These are phyloP conservation scores for Patella ulyssiponensis DNA, from an alignment of 2,888 invertebrate genomes.

Conservation along the genomic window DNA sequence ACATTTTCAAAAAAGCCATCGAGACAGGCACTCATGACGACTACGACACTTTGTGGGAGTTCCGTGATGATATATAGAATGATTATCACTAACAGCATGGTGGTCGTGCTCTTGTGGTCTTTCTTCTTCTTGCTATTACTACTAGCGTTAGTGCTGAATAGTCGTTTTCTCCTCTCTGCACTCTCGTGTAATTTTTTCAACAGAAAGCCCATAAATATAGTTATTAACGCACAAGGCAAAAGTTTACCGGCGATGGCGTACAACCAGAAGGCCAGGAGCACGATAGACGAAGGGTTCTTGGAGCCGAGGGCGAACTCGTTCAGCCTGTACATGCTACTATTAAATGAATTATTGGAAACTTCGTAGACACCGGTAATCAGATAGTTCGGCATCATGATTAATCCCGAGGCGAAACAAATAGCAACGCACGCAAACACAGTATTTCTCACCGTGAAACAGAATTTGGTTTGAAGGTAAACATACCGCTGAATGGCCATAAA, in stretches of 20 bases:
- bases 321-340: slow-evolving; percentile 44
- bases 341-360: slow-evolving; percentile 18
- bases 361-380: slow-evolving; percentile 39
- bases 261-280: slow-evolving; percentile 79
- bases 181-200: slow-evolving; percentile 68
- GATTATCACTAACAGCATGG: slow-evolving; percentile 83
- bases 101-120: slow-evolving; percentile 82
- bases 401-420: slow-evolving; percentile 78
- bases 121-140: slow-evolving; percentile 40
- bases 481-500: slow-evolving; percentile 93
- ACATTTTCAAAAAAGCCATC: slow-evolving; percentile 79
- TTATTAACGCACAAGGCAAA: slow-evolving; percentile 89
- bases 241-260: slow-evolving; percentile 93
- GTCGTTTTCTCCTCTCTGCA: slow-evolving; percentile 34
- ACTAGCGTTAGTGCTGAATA: slow-evolving; percentile 27
- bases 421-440: slow-evolving; percentile 24
- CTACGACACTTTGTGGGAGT: slow-evolving; percentile 84
- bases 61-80: slow-evolving; percentile 90
- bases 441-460: slow-evolving; percentile 24
- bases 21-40: slow-evolving; percentile 84
- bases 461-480: slow-evolving; percentile 50
- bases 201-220: slow-evolving; percentile 76
- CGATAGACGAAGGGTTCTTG: slow-evolving; percentile 32
- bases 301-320: slow-evolving; percentile 38
- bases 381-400: slow-evolving; percentile 59